Percentiles rank a stretch among this genome's conserved stretches.
These are phyloP conservation scores for Lamproptera curius DNA, from an alignment of 2,888 invertebrate species.

Conservation along the genomic window DNA sequence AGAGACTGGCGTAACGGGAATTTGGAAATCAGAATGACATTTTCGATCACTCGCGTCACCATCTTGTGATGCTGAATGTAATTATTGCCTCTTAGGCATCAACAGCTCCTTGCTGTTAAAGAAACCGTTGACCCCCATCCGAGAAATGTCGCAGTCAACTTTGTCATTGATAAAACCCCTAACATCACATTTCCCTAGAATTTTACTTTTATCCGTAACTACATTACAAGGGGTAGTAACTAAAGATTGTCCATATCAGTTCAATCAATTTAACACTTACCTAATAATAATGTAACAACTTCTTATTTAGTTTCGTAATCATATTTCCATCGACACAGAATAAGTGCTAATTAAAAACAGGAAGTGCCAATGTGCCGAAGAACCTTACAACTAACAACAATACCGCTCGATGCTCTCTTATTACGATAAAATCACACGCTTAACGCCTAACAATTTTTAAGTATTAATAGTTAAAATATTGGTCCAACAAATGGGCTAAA, in stretches of 20 bases:
- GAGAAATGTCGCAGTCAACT: conserved; percentile 71
- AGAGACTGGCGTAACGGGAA: conserved; percentile 36
- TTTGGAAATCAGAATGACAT: conserved; percentile 50
- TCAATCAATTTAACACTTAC: conserved; percentile 78
- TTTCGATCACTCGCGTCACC: conserved; percentile 47
- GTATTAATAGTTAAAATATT: conserved; percentile 79
- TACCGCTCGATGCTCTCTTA: conserved; percentile 76
- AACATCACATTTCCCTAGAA: conserved; percentile 73
- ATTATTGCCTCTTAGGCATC: conserved; percentile 37
- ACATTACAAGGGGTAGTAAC: conserved; percentile 72
- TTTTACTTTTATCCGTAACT: conserved; percentile 55
- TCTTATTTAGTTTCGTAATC: conserved; percentile 74
- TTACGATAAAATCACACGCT: conserved; percentile 77
- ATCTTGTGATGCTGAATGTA: conserved; percentile 47
- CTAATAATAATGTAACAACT: conserved; percentile 78
- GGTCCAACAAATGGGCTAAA: conserved; percentile 79
- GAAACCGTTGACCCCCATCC: conserved; percentile 45
- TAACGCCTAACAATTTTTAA: conserved; percentile 78
- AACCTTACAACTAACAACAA: conserved; percentile 77
- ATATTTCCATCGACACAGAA: conserved; percentile 77
- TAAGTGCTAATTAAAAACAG: conserved; percentile 79
- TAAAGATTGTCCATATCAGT: conserved; percentile 75
- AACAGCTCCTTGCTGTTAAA: conserved; percentile 43
- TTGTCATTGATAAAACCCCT: conserved; percentile 78
- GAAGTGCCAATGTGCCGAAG: conserved; percentile 78